Conservation (phyloP, 2,888 invertebrate species). For the Micoletzkya japonica region DNA sequence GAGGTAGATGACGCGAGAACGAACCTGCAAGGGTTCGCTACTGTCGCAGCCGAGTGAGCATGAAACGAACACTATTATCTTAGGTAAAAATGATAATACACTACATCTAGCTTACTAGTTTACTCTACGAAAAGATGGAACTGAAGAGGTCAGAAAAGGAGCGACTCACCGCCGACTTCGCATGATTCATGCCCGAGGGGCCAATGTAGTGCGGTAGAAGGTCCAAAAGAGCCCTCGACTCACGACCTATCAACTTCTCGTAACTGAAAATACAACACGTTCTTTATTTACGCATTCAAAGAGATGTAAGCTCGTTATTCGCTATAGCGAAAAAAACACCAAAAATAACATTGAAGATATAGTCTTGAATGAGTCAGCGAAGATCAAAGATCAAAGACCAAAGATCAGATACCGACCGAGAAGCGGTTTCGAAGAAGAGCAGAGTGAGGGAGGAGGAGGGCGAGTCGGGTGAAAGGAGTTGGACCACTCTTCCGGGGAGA, state of each 20-base stretch:
- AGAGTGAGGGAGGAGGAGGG: constrained; percentile 6
- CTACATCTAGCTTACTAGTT: neutral
- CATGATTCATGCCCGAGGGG: neutral
- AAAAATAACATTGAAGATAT: too few relatives aligned
- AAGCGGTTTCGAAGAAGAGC: constrained; percentile 13
- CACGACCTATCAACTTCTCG: constrained; percentile 69
- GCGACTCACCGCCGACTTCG: constrained; percentile 1
- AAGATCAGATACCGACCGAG: constrained; percentile 6
- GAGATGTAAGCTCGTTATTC: neutral
- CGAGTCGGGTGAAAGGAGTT: constrained; percentile 3
- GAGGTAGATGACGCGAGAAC: constrained; percentile 70
- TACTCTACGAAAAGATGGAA: neutral
- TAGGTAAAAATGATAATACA: too few relatives aligned
- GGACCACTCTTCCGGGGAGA: constrained; percentile 36
- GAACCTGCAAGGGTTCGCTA: constrained; percentile 65
- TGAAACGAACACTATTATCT: too few relatives aligned
- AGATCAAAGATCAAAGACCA: too few relatives aligned
- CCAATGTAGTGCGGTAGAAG: constrained; percentile 63
- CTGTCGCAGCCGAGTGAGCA: neutral
- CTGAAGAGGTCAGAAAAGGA: too few relatives aligned
- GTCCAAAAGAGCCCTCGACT: constrained; percentile 67
- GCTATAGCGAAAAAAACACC: too few relatives aligned
- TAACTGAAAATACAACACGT: constrained; percentile 65
- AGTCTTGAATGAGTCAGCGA: too few relatives aligned
- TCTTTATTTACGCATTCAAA: neutral